These are phyloP conservation scores for Rynchops niger DNA, from an alignment of 2,113 vertebrate species.

Conservation along the genomic window DNA sequence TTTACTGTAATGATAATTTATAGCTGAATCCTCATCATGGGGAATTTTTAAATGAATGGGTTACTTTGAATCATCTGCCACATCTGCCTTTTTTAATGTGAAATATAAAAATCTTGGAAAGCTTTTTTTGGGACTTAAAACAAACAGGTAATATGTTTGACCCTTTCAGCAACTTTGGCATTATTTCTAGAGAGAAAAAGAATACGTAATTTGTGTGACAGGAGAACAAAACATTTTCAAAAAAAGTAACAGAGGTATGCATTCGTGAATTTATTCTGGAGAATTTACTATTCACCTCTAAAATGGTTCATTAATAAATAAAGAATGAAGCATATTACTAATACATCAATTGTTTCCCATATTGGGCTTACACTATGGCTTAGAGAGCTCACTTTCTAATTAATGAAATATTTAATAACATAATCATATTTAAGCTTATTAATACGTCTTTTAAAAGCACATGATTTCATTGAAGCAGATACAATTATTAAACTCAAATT, in stretches of 20 bases:
- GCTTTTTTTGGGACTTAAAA: neutral
- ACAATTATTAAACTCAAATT: neutral
- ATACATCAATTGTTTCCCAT: conserved; percentile 7
- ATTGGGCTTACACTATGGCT: neutral
- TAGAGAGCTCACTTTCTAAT: conserved; percentile 4
- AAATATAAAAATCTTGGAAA: conserved; percentile 13
- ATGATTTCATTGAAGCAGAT: neutral
- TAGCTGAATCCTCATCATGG: neutral
- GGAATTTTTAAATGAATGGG: neutral
- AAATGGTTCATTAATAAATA: neutral
- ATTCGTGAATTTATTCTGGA: neutral
- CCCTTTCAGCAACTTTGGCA: neutral
- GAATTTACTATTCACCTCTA: neutral
- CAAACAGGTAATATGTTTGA: neutral
- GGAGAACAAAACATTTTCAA: neutral
- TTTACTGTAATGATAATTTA: neutral
- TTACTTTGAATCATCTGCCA: neutral
- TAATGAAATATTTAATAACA: conserved; percentile 49
- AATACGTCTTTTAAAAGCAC: neutral
- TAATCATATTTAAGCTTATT: conserved; percentile 13
- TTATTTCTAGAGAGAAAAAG: neutral
- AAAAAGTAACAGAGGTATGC: neutral
- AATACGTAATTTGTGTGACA: neutral
- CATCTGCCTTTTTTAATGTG: neutral
- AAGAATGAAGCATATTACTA: neutral